Evolutionary conservation across 2,888 invertebrate species (phyloP).

Genomic region (Pristionchus arcanus): DNA sequence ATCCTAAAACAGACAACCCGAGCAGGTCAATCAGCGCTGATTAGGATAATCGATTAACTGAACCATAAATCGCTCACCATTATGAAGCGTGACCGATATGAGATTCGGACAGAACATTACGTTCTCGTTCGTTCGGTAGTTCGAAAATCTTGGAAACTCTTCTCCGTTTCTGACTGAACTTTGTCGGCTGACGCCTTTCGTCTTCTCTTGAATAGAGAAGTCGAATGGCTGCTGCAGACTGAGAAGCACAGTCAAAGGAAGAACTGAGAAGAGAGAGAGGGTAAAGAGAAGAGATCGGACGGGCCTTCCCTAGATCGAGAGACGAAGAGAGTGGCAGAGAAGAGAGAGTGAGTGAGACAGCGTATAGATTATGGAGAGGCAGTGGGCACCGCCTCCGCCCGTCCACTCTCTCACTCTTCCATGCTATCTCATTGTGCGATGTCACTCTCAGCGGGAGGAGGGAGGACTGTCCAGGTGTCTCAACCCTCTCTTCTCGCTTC

Average conservation of each 20-base stretch:
- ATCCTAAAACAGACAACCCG: slow-evolving; percentile 27
- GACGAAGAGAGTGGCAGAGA: neutral
- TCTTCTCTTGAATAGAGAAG: slow-evolving; percentile 53
- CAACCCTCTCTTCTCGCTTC: neutral
- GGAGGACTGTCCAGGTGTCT: slow-evolving; percentile 38
- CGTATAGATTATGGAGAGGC: slow-evolving; percentile 22
- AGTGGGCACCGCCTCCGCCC: slow-evolving; percentile 32
- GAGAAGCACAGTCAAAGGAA: slow-evolving; percentile 44
- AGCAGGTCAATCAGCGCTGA: slow-evolving; percentile 22
- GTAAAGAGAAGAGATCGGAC: slow-evolving; percentile 20
- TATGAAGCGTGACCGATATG: slow-evolving; percentile 25
- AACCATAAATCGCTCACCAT: neutral
- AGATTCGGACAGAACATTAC: slow-evolving; percentile 50
- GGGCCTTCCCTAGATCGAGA: slow-evolving; percentile 26
- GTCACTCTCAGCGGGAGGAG: neutral
- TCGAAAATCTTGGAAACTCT: neutral
- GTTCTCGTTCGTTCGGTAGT: slow-evolving; percentile 37
- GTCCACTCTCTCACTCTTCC: slow-evolving; percentile 2
- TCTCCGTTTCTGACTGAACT: neutral
- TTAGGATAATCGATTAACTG: neutral
- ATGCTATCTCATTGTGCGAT: neutral
- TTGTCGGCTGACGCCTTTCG: slow-evolving; percentile 23
- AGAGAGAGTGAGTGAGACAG: slow-evolving; percentile 15
- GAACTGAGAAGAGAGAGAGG: slow-evolving; percentile 46
- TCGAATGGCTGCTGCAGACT: slow-evolving; percentile 41